A percentile compares a stretch with the other conserved stretches of the same genome.
phyloP scores from a whole-genome alignment of 1,140 invertebrate species.

The Leptopilina boulardi region DNA sequence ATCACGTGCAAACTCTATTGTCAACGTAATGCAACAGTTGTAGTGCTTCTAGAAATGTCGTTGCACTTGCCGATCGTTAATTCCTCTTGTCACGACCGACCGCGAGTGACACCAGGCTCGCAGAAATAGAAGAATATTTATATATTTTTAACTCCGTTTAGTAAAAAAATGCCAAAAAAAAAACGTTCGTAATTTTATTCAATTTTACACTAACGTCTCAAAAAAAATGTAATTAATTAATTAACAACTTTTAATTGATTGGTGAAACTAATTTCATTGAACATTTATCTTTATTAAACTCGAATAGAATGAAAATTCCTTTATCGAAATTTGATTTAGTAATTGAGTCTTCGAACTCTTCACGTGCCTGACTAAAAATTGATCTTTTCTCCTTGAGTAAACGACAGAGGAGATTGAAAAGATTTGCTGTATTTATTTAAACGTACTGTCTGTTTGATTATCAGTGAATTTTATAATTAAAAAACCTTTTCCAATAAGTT shows the following conservation, averaged over 20 bases:
- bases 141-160: not conserved
- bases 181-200: no score
- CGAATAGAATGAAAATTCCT: not conserved
- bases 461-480: no score
- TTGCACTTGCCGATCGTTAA: conserved; percentile 22
- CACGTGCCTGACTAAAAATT: conserved; percentile 4
- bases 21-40: conserved; percentile 40
- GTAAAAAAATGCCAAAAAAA: not conserved
- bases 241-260: no score
- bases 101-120: not conserved
- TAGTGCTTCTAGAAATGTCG: conserved; percentile 17
- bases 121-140: not conserved
- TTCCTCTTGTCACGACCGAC: not conserved
- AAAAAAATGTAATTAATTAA: no score
- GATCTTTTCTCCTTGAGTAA: conserved; percentile 1
- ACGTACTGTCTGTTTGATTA: no score
- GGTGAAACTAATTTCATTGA: not conserved
- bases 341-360: not conserved
- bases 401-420: not conserved
- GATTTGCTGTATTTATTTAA: not conserved
- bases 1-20: conserved; percentile 34
- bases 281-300: not conserved
- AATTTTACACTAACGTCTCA: no score
- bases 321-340: not conserved
- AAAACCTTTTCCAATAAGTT: no score